These are phyloP conservation scores for Pluvianellus socialis DNA, from an alignment of 2,113 vertebrate genomes.

Conservation along the genomic window DNA sequence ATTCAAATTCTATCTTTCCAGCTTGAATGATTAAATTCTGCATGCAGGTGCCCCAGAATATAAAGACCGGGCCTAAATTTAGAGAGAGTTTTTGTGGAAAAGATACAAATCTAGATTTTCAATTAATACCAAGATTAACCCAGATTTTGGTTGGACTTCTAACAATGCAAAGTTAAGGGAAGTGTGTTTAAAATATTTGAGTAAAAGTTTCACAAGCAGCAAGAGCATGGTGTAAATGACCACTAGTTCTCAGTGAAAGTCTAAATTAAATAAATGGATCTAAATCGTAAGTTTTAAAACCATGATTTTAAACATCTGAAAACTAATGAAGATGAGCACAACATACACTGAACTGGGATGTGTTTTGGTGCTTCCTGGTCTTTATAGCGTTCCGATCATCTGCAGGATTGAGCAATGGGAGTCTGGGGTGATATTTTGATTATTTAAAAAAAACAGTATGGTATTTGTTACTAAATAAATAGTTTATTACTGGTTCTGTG, in stretches of 20 bases:
- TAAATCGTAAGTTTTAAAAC: not conserved
- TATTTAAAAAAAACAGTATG: not conserved
- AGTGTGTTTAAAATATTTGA: not conserved
- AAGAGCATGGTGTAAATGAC: not conserved
- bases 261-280: not conserved
- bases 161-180: not conserved
- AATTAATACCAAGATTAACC: not conserved
- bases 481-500: not conserved
- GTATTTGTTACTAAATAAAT: not conserved
- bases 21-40: not conserved
- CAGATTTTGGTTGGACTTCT: not conserved
- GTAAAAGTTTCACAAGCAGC: not conserved
- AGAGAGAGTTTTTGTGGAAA: not conserved
- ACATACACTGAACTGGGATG: rapidly evolving
- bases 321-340: not conserved
- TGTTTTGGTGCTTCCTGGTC: not conserved
- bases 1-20: not conserved
- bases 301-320: not conserved
- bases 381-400: not conserved
- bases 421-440: not conserved
- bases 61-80: not conserved
- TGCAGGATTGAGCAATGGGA: not conserved
- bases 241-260: not conserved
- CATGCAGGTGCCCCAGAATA: not conserved
- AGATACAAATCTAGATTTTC: not conserved